These are phyloP conservation scores for Magallana gigas DNA, from an alignment of 1,140 invertebrate genomes.

Conservation along the genomic window DNA sequence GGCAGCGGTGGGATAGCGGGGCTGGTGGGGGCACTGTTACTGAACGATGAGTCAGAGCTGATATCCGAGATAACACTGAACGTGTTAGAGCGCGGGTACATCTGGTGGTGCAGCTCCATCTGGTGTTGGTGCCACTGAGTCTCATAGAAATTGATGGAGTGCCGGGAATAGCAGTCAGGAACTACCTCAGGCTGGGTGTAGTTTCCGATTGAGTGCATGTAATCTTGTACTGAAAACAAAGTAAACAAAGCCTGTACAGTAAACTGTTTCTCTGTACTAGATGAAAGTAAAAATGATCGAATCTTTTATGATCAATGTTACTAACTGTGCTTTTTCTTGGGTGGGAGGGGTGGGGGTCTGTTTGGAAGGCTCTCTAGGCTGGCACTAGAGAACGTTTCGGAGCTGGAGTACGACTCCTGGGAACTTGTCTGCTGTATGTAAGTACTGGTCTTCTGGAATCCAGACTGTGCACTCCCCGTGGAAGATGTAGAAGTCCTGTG, in stretches of 20 bases:
- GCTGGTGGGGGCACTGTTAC: constrained; percentile 61
- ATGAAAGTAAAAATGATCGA: too few relatives aligned
- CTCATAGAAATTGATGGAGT: constrained; percentile 87
- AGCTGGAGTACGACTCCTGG: constrained; percentile 74
- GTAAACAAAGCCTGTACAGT: not conserved
- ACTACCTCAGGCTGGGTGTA: constrained; percentile 90
- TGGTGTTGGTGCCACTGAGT: constrained; percentile 85
- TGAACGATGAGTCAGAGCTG: constrained; percentile 70
- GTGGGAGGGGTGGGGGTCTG: constrained; percentile 91
- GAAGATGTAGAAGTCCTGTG: constrained; percentile 66
- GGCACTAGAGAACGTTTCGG: constrained; percentile 74
- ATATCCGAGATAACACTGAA: constrained; percentile 76
- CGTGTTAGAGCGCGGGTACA: constrained; percentile 76
- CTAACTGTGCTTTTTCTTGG: constrained; percentile 93
- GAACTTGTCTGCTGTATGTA: constrained; percentile 67
- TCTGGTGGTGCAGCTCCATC: constrained; percentile 80
- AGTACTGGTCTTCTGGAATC: constrained; percentile 62
- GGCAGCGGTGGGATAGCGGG: constrained; percentile 67
- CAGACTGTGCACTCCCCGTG: constrained; percentile 68
- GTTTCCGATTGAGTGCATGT: constrained; percentile 96
- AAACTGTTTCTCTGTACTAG: not conserved
- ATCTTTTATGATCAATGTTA: constrained; percentile 10
- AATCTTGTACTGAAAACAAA: constrained; percentile 89
- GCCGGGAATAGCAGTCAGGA: constrained; percentile 87
- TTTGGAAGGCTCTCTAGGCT: constrained; percentile 74